Evolutionary conservation across 2,797 vertebrate genomes (phyloP), one percentile per base, ranked within the genome.

Genomic region (Microctenopoma steveboyesi): DNA sequence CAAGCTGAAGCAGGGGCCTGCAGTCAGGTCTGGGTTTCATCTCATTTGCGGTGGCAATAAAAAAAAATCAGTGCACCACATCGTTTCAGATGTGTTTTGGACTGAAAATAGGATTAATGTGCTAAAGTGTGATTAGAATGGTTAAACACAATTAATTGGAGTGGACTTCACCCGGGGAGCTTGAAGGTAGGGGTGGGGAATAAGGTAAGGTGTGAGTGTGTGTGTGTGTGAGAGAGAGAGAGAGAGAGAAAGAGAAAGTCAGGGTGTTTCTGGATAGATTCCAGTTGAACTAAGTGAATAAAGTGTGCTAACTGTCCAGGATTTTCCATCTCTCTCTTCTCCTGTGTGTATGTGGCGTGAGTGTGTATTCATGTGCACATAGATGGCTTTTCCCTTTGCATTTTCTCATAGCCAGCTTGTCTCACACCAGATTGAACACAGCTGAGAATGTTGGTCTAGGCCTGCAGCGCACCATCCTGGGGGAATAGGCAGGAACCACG

Each of bases 41-140:
- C 96, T 96, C 95, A 95, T 95, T 96, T 95, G 95, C 93, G 91
- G 95, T 96, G 95, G 95, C 95, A 95, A 95, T 96, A 70, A 82
- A 93, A 93, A 89, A 68, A 71, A 59, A 69, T 54, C 68, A 69
- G 69, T 88, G 39, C 93, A 92, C 93, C 94, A 94, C 95, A 95
- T 94, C 93, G 90, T 92, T 88, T 96, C 93, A 94, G 95, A 96
- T 96, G 95, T 96, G 95, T 96, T 97, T 97, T 95, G 95, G 95
- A 95, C 95, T 93, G 94, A 96, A 98, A 97, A 97, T 97, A 96
- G 97, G 97, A 98, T 99, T 98, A 99, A 98, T 98, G 96, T 96
- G 96, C 97, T 98, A 96, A 97, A 96, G 96, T 96, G 96, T 97
- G 96, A 98, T 98, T 97, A 96, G 95, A 97, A 96, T 95, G 95